Base-by-base conservation (phyloP, 2,888 invertebrate species). In the Drosophila neotestacea region DNA sequence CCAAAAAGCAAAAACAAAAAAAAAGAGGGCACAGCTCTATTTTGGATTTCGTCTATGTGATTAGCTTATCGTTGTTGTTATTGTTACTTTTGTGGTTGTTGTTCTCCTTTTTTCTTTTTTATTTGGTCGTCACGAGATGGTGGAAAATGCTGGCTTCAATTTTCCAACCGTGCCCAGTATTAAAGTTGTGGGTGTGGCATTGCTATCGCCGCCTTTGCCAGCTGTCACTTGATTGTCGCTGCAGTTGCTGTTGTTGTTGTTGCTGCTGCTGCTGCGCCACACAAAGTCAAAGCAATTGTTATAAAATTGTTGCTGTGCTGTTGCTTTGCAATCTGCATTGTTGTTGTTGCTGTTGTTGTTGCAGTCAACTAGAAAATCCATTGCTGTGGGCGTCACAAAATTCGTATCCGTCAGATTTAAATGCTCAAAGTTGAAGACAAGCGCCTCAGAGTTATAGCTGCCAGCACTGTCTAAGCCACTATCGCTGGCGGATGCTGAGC, bases 241-340 rank as follows among this genome's bases (percentile, higher is more conserved):
- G 64, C 55, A 42, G 72, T 50, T 46, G 56, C 46, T 61, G 79
- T 30, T 55, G 78, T n/a, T 61, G 59, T n/a, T 41, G 11, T 63
- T 69, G 65, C 51, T 75, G 42, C 68, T 70, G 46, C 36, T 68
- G 59, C 63, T 79, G 76, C 77, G 90, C 92, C 92, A 91, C 77
- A 91, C 84, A 77, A 93, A 93, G 84, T 93, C 93, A 84, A 93
- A 94, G 63, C 93, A 93, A 89, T 94, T 93, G 85, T 88, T 88
- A 76, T 83, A 87, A 81, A 90, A 86, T 84, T 89, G 83, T 70
- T 88, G 81, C 72, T 78, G 9, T 28, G 78, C 66, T 70, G 70
- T 68, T 73, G 81, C 59, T 71, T 60, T 77, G 73, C 51, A 10
- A 27, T 59, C 32, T 28, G 46, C 65, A 51, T 7, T 34, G 54